Percentiles rank a stretch among this genome's conserved stretches.
phyloP scores from a whole-genome alignment of 2,888 invertebrate species.

The Apotomis turbidana region DNA sequence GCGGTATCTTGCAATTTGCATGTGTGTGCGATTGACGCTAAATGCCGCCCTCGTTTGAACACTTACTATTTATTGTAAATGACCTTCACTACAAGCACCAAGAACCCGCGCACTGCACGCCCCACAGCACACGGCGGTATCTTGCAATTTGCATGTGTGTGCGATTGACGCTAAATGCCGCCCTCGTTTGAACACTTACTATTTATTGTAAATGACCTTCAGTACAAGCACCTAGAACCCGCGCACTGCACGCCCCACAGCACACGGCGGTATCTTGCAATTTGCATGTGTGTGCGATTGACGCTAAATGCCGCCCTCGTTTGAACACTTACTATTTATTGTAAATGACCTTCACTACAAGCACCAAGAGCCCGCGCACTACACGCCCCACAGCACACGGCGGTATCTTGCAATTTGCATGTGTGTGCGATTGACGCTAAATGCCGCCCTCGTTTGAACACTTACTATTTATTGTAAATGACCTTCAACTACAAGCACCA shows the following conservation, averaged over 20 bases:
- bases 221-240: constrained; percentile 57
- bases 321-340: constrained; percentile 80
- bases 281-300: constrained; percentile 68
- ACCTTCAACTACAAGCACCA: constrained; percentile 54
- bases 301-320: constrained; percentile 46
- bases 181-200: constrained; percentile 69
- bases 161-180: constrained; percentile 47
- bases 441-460: constrained; percentile 60
- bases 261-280: constrained; percentile 78
- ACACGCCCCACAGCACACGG: constrained; percentile 76
- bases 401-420: constrained; percentile 80
- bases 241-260: constrained; percentile 63
- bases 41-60: constrained; percentile 58
- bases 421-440: constrained; percentile 51
- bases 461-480: constrained; percentile 73
- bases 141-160: constrained; percentile 77
- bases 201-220: constrained; percentile 64
- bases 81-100: constrained; percentile 54
- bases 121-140: constrained; percentile 79
- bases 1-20: constrained; percentile 80
- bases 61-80: constrained; percentile 74
- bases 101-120: constrained; percentile 52
- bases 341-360: constrained; percentile 45
- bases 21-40: constrained; percentile 54
- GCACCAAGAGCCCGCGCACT: constrained; percentile 57